Conservation (phyloP, 2,888 invertebrate species). For the Acrobasis suavella region DNA sequence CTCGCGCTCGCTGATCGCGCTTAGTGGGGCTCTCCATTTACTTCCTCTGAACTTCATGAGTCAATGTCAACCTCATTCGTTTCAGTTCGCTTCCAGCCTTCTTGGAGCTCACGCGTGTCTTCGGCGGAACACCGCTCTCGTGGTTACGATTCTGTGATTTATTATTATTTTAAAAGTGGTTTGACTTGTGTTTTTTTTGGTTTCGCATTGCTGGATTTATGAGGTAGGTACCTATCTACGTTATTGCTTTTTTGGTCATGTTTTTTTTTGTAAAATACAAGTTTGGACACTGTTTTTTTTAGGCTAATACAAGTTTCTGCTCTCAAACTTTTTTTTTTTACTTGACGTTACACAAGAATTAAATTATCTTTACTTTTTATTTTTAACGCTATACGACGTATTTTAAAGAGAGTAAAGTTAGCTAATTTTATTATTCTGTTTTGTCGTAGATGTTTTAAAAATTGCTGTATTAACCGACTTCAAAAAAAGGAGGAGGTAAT, state of each 20-base stretch:
- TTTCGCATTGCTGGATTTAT: neutral
- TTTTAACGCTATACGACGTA: too few relatives aligned
- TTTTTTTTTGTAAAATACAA: neutral
- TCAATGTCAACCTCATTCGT: conserved; percentile 4
- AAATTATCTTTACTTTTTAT: too few relatives aligned
- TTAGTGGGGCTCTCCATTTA: neutral
- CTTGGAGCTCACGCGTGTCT: neutral
- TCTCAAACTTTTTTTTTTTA: too few relatives aligned
- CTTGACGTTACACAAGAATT: too few relatives aligned
- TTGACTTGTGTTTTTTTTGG: conserved; percentile 7
- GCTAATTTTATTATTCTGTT: too few relatives aligned
- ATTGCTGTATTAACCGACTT: too few relatives aligned
- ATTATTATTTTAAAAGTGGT: conserved; percentile 7
- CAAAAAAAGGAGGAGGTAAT: too few relatives aligned
- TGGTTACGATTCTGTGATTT: neutral
- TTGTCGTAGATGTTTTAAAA: too few relatives aligned
- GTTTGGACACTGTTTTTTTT: neutral
- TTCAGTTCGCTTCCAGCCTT: conserved; percentile 5
- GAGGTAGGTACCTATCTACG: too few relatives aligned
- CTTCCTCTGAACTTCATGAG: conserved; percentile 9
- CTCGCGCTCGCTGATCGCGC: neutral
- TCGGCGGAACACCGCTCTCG: neutral
- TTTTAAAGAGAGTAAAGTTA: too few relatives aligned
- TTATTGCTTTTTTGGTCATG: neutral
- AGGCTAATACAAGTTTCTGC: too few relatives aligned